Evolutionary conservation across 2,797 vertebrate genomes (phyloP), one percentile per base, ranked within the genome.

Genomic region (Yasuhikotakia modesta): DNA sequence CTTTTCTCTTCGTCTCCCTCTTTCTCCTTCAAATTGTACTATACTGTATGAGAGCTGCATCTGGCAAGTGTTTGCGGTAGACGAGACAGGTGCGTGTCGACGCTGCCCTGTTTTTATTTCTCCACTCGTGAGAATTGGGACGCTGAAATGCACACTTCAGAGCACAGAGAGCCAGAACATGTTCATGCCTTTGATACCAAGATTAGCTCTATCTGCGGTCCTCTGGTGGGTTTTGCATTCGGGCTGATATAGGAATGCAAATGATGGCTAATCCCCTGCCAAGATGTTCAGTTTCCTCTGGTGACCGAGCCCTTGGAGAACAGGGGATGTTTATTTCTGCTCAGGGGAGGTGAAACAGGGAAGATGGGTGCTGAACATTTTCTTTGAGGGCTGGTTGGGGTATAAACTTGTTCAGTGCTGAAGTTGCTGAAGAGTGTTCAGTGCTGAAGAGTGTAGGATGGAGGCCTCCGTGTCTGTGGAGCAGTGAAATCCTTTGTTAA

Each of bases 191-290:
- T 87, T 83, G 87, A 89, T 85, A 90, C 85, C 84, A 85, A 88
- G 90, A 90, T 88, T 90, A 90, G 85, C 86, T 85, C 80, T 83
- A 68, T 73, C 65, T 79, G 65, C 19, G 35, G 52, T 11, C 53
- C 69, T 79, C 64, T 65, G 45, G 70, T 79, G 78, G 68, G 70
- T 70, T 74, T 75, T 73, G 87, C 78, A 84, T 21, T 82, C 74
- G 85, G 86, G 79, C 76, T 86, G 87, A 73, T 77, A 85, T 86
- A 85, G 83, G 86, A 88, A 89, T 90, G 85, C 79, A 89, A 90
- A 90, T 87, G 79, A 81, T 78, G 78, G 67, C 81, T 87, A 86
- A 92, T 90, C 86, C 87, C 69, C 76, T 74, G 74, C 86, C 86
- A 73, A 86, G 73, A 79, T 76, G 57, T 76, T 78, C 17, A 45